These are phyloP conservation scores for Gopherus flavomarginatus DNA, from an alignment of 2,113 vertebrate species.

Conservation along the genomic window DNA sequence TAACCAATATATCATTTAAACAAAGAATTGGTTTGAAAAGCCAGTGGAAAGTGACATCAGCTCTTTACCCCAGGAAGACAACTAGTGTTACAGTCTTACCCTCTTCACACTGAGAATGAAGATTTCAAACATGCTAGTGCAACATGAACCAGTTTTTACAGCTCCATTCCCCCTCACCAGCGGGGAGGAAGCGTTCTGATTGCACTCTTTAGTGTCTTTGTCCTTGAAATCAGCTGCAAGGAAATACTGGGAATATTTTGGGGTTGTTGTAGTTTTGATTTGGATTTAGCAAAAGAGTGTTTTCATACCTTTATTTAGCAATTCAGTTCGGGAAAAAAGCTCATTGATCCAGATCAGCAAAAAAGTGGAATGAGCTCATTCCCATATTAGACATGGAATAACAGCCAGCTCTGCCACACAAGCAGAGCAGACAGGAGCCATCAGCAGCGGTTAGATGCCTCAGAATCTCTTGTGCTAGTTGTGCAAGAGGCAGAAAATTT, in stretches of 20 bases:
- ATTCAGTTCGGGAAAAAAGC: neutral
- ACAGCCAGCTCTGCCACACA: neutral
- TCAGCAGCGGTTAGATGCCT: neutral
- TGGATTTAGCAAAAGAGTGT: neutral
- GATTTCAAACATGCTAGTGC: neutral
- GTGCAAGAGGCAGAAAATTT: neutral
- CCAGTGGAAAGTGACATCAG: accelerated
- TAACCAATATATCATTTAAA: neutral
- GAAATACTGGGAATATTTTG: neutral
- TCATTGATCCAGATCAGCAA: neutral
- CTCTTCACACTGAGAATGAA: accelerated
- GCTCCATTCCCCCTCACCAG: accelerated
- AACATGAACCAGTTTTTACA: accelerated
- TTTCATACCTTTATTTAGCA: neutral
- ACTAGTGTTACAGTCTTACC: accelerated
- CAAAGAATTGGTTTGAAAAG: neutral
- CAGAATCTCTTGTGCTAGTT: neutral
- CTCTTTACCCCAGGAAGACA: neutral
- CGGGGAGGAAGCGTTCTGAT: neutral
- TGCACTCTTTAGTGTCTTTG: accelerated
- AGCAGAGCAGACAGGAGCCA: neutral
- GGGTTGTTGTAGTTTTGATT: neutral
- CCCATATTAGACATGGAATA: neutral
- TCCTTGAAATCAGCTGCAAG: neutral
- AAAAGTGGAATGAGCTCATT: neutral